Conservation (phyloP, 2,888 invertebrate genomes). For the Drosophila phalerata region DNA sequence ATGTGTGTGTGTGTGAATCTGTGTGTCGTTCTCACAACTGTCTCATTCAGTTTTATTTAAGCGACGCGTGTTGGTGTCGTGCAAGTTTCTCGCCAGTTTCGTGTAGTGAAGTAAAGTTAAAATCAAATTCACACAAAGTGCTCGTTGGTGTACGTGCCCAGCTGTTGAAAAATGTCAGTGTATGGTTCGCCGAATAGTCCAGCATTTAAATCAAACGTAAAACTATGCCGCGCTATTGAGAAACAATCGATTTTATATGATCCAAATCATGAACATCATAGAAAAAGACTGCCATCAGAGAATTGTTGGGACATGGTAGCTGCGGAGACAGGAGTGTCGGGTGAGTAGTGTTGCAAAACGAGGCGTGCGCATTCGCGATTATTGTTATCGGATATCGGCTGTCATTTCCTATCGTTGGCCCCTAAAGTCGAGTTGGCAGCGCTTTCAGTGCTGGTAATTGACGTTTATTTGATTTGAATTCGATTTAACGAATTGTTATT, state of each 20-base stretch:
- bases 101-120: constrained; percentile 38
- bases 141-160: constrained; percentile 21
- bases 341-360: constrained; percentile 70
- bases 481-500: constrained; percentile 15
- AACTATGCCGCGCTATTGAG: constrained; percentile 68
- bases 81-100: constrained; percentile 53
- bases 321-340: constrained; percentile 53
- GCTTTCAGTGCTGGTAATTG: constrained; percentile 19
- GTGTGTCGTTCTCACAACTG: constrained; percentile 44
- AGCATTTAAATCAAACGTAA: constrained; percentile 41
- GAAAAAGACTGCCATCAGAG: constrained; percentile 59
- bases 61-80: constrained; percentile 57
- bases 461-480: constrained; percentile 15
- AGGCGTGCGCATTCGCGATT: constrained; percentile 55
- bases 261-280: constrained; percentile 56
- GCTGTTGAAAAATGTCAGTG: constrained; percentile 36
- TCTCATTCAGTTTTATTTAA: constrained; percentile 47
- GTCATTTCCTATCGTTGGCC: constrained; percentile 1
- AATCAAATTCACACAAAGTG: constrained; percentile 31
- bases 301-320: constrained; percentile 70
- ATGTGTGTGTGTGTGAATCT: constrained; percentile 24
- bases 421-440: constrained; percentile 43
- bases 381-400: constrained; percentile 52
- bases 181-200: constrained; percentile 1
- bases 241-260: constrained; percentile 71